A percentile compares a stretch with the other conserved stretches of the same genome.
These are phyloP conservation scores for Chironomus tepperi DNA, from an alignment of 1,140 invertebrate genomes.

Conservation along the genomic window DNA sequence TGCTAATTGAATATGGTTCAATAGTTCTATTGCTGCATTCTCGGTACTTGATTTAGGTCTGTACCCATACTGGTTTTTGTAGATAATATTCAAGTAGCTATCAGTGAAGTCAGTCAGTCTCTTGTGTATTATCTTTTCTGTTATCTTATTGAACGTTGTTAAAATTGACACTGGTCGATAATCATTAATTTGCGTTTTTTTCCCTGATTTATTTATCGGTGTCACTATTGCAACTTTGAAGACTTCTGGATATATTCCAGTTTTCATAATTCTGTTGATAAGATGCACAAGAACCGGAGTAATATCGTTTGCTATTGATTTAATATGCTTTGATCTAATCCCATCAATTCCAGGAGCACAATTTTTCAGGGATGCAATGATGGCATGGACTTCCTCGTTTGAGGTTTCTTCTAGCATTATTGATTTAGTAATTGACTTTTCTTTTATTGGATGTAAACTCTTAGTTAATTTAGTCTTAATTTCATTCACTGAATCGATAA, in stretches of 20 bases:
- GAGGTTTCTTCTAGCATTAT: no score
- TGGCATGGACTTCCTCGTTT: no score
- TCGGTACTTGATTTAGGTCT: slow-evolving; percentile 29
- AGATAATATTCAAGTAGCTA: slow-evolving; percentile 30
- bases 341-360: neutral
- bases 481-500: no score
- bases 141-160: slow-evolving; percentile 31
- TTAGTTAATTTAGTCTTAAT: no score
- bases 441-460: no score
- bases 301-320: neutral
- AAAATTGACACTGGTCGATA: slow-evolving; percentile 30
- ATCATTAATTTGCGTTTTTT: slow-evolving; percentile 27
- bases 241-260: slow-evolving; percentile 24
- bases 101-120: slow-evolving; percentile 30
- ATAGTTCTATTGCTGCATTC: slow-evolving; percentile 28
- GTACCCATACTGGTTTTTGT: slow-evolving; percentile 30
- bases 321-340: neutral
- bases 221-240: slow-evolving; percentile 29
- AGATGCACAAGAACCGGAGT: neutral
- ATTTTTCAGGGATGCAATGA: neutral
- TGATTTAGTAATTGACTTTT: no score
- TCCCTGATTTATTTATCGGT: slow-evolving; percentile 29
- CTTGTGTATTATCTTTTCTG: slow-evolving; percentile 30
- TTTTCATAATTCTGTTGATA: neutral
- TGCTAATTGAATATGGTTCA: slow-evolving; percentile 27